Conservation (phyloP, 2,797 vertebrate species). For the Esox lucius region DNA sequence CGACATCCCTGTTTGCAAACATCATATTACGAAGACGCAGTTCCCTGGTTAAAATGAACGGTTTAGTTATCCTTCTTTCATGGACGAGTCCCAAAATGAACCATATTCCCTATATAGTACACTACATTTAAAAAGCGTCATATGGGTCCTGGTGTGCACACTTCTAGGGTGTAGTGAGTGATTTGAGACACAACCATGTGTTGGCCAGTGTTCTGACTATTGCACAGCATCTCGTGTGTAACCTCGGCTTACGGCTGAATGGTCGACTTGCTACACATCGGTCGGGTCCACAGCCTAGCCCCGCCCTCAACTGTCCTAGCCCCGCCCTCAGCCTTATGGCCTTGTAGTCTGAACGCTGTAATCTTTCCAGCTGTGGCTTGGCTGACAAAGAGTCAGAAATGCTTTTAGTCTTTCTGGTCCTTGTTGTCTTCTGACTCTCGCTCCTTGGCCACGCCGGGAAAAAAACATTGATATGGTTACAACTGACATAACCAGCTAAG, state of each 20-base stretch:
- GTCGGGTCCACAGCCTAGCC: constrained; percentile 41
- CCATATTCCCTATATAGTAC: background rate
- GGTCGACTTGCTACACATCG: constrained; percentile 30
- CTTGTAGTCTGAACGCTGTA: constrained; percentile 55
- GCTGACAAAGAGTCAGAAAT: constrained; percentile 22
- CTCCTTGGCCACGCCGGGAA: background rate
- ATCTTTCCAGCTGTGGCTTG: constrained; percentile 57
- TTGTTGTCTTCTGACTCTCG: background rate
- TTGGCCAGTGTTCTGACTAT: too few species aligned
- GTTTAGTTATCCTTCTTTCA: background rate
- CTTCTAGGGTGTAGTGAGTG: background rate
- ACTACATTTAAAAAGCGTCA: background rate
- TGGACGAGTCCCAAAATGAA: background rate
- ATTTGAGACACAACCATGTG: background rate
- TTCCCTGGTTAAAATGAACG: background rate
- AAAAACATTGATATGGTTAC: constrained; percentile 26
- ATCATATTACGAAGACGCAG: background rate
- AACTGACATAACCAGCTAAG: too few species aligned
- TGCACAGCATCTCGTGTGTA: constrained; percentile 14
- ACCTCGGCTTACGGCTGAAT: constrained; percentile 18
- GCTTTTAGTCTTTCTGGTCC: constrained; percentile 20
- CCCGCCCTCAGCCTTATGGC: constrained; percentile 23
- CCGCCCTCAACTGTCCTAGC: constrained; percentile 24
- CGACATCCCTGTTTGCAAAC: background rate
- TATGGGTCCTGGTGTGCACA: background rate